Evolutionary conservation across 2,797 vertebrate species (phyloP), one percentile per base, ranked within the genome.

Genomic region (Sarcophilus harrisii): DNA sequence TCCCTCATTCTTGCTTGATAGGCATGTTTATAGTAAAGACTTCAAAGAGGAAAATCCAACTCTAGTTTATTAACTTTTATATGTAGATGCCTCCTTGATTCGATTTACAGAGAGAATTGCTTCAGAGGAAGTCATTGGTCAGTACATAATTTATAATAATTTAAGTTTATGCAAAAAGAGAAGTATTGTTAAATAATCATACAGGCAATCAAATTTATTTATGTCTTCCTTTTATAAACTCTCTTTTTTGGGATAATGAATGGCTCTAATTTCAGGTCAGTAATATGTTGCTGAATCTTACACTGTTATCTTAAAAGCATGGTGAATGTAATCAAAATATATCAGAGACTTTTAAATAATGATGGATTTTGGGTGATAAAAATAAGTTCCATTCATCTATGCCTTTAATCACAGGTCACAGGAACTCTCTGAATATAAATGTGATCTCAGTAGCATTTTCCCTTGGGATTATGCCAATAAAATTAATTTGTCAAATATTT

Each of bases 41-140:
- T 81, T 91, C 59, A 92, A 97, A 90, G 66, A 96, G 95, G 96
- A 94, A 97, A 98, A 98, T 94, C 89, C 87, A 96, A 96, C 94
- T 97, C 91, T 66, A 90, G 90, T 96, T 90, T 90, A 95, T 97
- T 98, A 95, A 89, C 92, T 97, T 97, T 54, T 97, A 62, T 90
- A 95, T 97, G 91, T 57, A 91, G 57, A 57, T 59, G 91, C 92
- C 59, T 94, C 95, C 92, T 93, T 96, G 57, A 97, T 96, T 73
- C 93, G 57, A 96, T 96, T 98, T 97, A 58, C 93, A 96, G 27
- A 94, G 94, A 95, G 87, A n/a, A 92, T 54, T 60, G 10, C 58
- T 81, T 90, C 62, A 93, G 91, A 92, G 73, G 55, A 97, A 98
- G 94, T 90, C 6, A 96, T 97, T 98, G 94, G 94, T 96, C 60